phyloP scores from a whole-genome alignment of 2,888 invertebrate genomes.

The Alviniconcha strummeri region DNA sequence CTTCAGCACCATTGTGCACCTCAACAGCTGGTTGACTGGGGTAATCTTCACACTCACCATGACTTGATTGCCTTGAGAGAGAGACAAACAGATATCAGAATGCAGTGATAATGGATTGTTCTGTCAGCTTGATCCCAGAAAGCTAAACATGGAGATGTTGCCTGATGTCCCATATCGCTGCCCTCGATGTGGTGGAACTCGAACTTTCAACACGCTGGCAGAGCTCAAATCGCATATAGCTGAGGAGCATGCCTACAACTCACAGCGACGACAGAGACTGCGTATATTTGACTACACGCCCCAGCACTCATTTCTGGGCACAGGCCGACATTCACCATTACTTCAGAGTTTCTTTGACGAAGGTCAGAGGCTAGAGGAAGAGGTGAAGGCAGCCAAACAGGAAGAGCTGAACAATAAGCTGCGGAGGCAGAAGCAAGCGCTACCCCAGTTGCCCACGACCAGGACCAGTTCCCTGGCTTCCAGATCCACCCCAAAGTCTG shows the following conservation, averaged over 20 bases:
- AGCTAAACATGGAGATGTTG: conserved; percentile 16
- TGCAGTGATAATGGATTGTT: background rate
- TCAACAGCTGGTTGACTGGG: no score
- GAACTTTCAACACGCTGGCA: conserved; percentile 57
- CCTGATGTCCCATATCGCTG: conserved; percentile 60
- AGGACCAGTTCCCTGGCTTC: background rate
- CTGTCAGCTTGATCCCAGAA: background rate
- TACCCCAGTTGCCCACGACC: background rate
- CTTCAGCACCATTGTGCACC: no score
- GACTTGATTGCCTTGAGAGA: background rate
- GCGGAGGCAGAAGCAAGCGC: conserved; percentile 14
- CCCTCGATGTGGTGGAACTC: conserved; percentile 57
- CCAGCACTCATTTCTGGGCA: background rate
- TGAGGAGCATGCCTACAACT: conserved; percentile 54
- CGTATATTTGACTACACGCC: conserved; percentile 31
- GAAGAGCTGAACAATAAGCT: conserved; percentile 54
- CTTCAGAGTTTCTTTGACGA: conserved; percentile 56
- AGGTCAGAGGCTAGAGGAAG: conserved; percentile 52
- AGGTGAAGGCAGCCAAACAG: conserved; percentile 54
- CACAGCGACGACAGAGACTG: conserved; percentile 30
- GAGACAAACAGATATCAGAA: background rate
- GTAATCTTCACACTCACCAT: background rate
- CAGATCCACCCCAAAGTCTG: background rate
- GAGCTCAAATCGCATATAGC: conserved; percentile 61
- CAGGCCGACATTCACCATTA: conserved; percentile 47